Base-by-base conservation (phyloP, 2,113 vertebrate species). In the Mastomys natalensis region DNA sequence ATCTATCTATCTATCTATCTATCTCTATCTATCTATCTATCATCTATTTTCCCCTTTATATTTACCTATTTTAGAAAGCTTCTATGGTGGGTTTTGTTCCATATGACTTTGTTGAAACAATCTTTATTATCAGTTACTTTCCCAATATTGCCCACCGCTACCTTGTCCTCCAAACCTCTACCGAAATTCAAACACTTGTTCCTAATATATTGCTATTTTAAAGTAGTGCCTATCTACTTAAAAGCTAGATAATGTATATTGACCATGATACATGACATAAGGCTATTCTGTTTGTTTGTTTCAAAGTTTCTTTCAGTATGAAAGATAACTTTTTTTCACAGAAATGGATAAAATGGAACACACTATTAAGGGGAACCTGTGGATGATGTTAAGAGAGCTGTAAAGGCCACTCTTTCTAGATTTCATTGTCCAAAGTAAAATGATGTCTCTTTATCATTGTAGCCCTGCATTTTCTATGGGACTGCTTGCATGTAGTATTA, bases 301-400 rank as follows among this genome's bases (percentile, higher is more conserved):
- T n/a, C n/a, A 66, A 93, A 64, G 11, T 88, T 90, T 21, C 51
- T 92, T 95, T 77, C 5, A n/a, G 7, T 72, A 82, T 92, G 43
- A 31, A 62, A 62, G 76, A 13, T 82, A 40, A 24, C 58, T 64
- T 64, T 26, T 11, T n/a, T n/a, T n/a, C 13, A 51, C 34, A 72
- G 40, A 91, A 77, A 74, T 34, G 19, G 40, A 17, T 4, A 77
- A 86, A 88, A 89, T 64, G 16, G 78, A 34, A 31, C 51, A 4
- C 72, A 5, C 1, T 45, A 11, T 70, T 78, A 78, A 55, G 68
- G 89, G 34, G 40, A 89, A 78, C 8, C 21, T 68, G 29, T 48
- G 29, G 17, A n/a, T 48, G 24, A 19, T 8, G 66, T 40, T 73
- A 31, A 96, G 9, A 73, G 12, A 15, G 21, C 77, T 78, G 8